These are phyloP conservation scores for Falco naumanni DNA, from an alignment of 2,797 vertebrate species.

Conservation along the genomic window DNA sequence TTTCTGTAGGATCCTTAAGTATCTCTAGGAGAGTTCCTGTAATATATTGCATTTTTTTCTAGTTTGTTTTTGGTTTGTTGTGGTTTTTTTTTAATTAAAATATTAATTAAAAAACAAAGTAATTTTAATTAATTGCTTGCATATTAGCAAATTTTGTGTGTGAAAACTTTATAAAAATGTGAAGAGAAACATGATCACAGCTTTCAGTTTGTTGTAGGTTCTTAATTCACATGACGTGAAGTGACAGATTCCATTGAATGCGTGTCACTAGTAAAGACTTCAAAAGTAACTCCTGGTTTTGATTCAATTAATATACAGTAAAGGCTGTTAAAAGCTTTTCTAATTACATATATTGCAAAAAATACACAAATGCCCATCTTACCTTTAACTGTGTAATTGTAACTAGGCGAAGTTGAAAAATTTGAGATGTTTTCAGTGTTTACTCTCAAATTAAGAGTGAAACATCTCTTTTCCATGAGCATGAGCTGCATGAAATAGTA, in stretches of 20 bases:
- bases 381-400: rapidly evolving
- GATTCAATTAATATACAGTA: background rate
- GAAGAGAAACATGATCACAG: background rate
- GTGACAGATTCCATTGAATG: background rate
- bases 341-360: background rate
- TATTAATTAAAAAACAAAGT: too few species aligned
- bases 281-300: rapidly evolving
- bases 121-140: background rate
- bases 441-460: background rate
- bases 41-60: background rate
- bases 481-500: background rate
- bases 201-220: background rate
- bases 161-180: background rate
- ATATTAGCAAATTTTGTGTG: background rate
- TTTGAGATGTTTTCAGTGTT: background rate
- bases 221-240: background rate
- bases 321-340: background rate
- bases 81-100: background rate
- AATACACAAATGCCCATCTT: background rate
- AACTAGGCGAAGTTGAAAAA: background rate
- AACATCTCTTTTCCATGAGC: background rate
- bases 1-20: background rate
- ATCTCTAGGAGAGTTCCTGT: background rate
- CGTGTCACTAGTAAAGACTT: background rate
- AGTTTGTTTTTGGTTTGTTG: too few species aligned